Evolutionary conservation across 2,888 invertebrate genomes (phyloP), one percentile per base, ranked within the genome.

Genomic region (Andrena praecox): DNA sequence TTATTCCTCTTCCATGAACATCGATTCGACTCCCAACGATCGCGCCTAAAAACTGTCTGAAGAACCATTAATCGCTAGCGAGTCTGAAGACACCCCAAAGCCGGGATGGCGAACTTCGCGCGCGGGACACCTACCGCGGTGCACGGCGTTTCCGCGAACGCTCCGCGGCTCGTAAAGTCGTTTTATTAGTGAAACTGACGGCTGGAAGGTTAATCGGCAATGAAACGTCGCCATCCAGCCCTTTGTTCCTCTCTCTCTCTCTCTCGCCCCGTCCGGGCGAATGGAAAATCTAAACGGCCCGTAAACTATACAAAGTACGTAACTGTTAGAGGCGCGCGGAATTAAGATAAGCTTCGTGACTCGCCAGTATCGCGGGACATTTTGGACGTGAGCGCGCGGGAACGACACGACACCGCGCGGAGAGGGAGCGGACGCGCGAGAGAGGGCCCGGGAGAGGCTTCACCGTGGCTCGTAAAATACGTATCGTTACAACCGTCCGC

Each of bases 301-400:
- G 80, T 85, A 85, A 85, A 85, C 80, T 84, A 80, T 77, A 80
- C 71, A 85, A 81, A 84, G 77, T 72, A 78, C 73, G 71, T 84
- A 84, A 81, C 59, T 71, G 74, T 80, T 80, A 24, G 68, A 29
- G 66, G 35, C 48, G 35, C 79, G 79, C 76, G 69, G 82, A 79
- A 85, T 85, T 85, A 85, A 85, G 85, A 85, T 85, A 85, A 85
- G 85, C 62, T 70, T 82, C 82, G 79, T 82, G 78, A 82, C 84
- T 80, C 29, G 71, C 60, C 66, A 64, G 75, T 77, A 81, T 68
- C 72, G 72, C 12, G 59, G 48, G 54, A 52, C 82, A 66, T 85
- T 84, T 85, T 54, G 79, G 82, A 72, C 54, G 74, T 79, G 66
- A 84, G 73, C 8, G 70, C 69, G 29, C 52, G 64, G 76, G 62